A percentile compares a stretch with the other conserved stretches of the same genome.
Evolutionary conservation across 1,140 invertebrate genomes (phyloP).

Genomic region (Augochlora pura): DNA sequence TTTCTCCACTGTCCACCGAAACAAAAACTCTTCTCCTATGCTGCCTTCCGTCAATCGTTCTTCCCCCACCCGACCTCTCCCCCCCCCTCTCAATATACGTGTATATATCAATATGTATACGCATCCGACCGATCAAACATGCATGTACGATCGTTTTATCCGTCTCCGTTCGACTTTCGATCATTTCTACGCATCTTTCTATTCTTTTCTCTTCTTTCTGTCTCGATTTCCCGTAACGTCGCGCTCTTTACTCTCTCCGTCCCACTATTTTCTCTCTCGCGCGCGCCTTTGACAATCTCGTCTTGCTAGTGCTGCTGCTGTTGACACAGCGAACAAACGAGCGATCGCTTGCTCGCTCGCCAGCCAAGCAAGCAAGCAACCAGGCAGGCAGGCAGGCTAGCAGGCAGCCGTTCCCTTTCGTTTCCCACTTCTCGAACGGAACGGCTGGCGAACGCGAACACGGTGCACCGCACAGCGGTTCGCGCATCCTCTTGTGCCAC

Average conservation of each 20-base stretch:
- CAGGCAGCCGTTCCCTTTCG: constrained; percentile 54
- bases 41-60: constrained; percentile 11
- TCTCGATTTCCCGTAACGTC: too few species aligned
- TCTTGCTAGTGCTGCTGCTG: constrained; percentile 41
- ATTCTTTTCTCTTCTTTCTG: neutral
- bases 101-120: constrained; percentile 1
- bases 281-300: constrained; percentile 52
- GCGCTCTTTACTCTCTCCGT: neutral
- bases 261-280: neutral
- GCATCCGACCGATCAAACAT: neutral
- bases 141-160: constrained; percentile 17
- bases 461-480: constrained; percentile 47
- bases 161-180: constrained; percentile 16
- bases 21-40: neutral
- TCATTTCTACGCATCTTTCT: constrained; percentile 3
- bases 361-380: too few species aligned
- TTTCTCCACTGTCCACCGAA: neutral
- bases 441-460: constrained; percentile 47
- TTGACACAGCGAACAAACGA: constrained; percentile 46
- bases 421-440: constrained; percentile 54
- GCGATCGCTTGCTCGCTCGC: too few species aligned
- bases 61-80: neutral
- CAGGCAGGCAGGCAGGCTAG: neutral
- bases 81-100: too few species aligned
- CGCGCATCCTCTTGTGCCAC: constrained; percentile 64